Evolutionary conservation across 1,140 invertebrate species (phyloP), one percentile per base, ranked within the genome.

Genomic region (Calycopis cecrops): DNA sequence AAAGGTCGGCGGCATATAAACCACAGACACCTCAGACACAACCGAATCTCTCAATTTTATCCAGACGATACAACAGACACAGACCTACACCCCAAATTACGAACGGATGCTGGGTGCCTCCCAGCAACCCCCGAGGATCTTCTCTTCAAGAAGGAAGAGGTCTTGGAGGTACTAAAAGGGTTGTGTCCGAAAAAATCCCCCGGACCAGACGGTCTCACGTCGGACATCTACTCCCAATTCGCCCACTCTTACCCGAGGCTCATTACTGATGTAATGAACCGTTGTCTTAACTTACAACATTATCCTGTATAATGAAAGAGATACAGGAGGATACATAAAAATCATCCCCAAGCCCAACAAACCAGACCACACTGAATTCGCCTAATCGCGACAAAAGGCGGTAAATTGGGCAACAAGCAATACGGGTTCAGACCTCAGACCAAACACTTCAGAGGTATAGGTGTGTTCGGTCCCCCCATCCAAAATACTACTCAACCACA

Each of bases 111-210:
- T 2, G 7, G 16, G 2, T 8, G 16, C 3, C 34, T 4, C 0
- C 61, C 60, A 0, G 10, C 54, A 2, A 57, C 55, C 3, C 7
- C 9, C 1, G 35, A 59, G 14, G 59, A 64, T 1, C 28, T 11
- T 0, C 61, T 57, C 0, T 62, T 65, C 37, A 37, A 51, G 0
- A 14, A 8, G 3, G 42, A 49, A 4, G 64, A 65, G 35, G 40
- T 71, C 6, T 9, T 59, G n/a, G 49, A 61, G 2, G 11, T 9
- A 9, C 52, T 65, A 0, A 40, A 58, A 1, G 18, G 10, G 3
- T 68, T 71, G 56, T 59, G 50, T 16, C 47, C 55, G 3, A 63
- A 62, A 9, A 67, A 63, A 35, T 57, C 65, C 0, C 63, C 67
- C 0, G 67, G 70, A 0, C 4, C 44, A 0, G 67, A 73, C 37